Evolutionary conservation across 2,797 vertebrate genomes (phyloP).

Genomic region (Acanthurus leucopareius): DNA sequence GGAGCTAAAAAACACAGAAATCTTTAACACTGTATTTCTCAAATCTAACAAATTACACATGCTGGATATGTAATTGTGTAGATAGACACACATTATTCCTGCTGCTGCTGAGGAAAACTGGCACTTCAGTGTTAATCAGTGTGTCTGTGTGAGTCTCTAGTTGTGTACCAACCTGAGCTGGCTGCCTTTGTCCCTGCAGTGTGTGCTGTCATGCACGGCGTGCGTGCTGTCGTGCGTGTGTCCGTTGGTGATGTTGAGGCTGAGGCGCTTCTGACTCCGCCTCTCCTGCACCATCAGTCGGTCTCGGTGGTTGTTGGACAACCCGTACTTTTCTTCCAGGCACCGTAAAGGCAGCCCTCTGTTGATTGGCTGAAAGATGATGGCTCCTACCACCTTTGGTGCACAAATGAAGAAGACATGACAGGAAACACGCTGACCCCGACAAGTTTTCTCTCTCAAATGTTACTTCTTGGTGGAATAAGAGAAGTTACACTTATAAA

Average conservation of each 20-base stretch:
- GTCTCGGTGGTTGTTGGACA: constrained; percentile 76
- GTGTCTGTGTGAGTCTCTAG: constrained; percentile 8
- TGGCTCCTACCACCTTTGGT: constrained; percentile 88
- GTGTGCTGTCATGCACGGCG: constrained; percentile 27
- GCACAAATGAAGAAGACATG: background rate
- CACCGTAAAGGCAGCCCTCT: constrained; percentile 91
- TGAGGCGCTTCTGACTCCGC: constrained; percentile 89
- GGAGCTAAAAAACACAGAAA: background rate
- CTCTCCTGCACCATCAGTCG: constrained; percentile 78
- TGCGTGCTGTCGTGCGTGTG: constrained; percentile 78
- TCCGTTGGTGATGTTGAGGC: constrained; percentile 88
- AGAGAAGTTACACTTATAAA: background rate
- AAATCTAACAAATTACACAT: constrained; percentile 9
- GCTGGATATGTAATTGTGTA: background rate
- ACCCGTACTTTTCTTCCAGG: constrained; percentile 92
- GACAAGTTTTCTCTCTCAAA: background rate
- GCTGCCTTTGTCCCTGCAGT: constrained; percentile 82
- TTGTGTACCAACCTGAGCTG: constrained; percentile 87
- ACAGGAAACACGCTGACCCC: background rate
- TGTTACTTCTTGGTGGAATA: background rate
- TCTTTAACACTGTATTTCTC: background rate
- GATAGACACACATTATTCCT: background rate
- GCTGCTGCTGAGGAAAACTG: background rate
- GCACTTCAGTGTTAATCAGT: background rate
- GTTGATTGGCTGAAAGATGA: constrained; percentile 98